Conservation (phyloP, 2,113 vertebrate genomes). For the Oncorhynchus mykiss region DNA sequence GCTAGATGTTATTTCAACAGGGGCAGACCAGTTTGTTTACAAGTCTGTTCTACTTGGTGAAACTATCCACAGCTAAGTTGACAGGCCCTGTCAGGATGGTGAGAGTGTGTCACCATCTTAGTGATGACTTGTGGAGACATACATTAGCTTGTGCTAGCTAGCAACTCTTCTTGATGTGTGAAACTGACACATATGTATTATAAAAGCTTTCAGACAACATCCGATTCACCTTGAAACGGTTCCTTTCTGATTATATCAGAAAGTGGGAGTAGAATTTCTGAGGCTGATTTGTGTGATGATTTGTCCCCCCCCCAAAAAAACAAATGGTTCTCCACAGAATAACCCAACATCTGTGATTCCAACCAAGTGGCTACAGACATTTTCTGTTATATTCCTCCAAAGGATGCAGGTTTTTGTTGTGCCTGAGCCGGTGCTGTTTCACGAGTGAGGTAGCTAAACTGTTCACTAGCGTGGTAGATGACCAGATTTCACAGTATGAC, state of each 20-base stretch:
- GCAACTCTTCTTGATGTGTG: constrained; percentile 66
- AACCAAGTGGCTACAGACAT: no score
- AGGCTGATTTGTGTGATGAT: no score
- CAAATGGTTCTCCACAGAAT: neutral
- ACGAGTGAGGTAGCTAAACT: no score
- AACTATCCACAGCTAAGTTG: constrained; percentile 56
- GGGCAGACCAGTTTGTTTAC: constrained; percentile 68
- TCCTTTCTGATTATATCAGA: neutral
- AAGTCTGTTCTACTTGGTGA: constrained; percentile 57
- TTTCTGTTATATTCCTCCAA: neutral
- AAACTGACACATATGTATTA: constrained; percentile 62
- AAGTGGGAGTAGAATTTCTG: no score
- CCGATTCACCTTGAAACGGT: neutral
- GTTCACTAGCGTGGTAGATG: neutral
- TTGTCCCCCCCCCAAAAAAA: no score
- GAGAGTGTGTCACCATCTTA: constrained; percentile 64
- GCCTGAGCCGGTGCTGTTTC: no score
- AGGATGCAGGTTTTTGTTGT: no score
- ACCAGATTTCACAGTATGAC: neutral
- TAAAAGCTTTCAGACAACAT: constrained; percentile 45
- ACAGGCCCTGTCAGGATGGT: constrained; percentile 63
- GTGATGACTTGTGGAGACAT: constrained; percentile 49
- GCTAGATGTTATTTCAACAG: constrained; percentile 61
- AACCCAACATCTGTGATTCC: neutral
- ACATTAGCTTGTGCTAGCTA: constrained; percentile 64